Percentiles rank a stretch among this genome's conserved stretches.
phyloP scores from a whole-genome alignment of 2,888 invertebrate species.

The Blera fallax region DNA sequence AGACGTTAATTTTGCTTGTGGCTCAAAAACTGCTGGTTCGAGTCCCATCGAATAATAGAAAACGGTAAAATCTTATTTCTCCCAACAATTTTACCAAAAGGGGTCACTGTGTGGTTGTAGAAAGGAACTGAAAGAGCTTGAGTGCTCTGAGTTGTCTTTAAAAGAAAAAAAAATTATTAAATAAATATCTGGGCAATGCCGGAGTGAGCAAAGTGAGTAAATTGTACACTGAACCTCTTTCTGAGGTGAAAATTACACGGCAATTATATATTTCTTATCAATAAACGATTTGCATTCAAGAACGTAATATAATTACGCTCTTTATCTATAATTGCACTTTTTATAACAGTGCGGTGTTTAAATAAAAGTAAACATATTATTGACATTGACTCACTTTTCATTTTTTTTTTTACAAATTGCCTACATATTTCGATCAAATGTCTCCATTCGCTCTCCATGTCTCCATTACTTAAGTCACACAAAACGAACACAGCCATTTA shows the following conservation, averaged over 20 bases:
- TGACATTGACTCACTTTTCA: constrained; percentile 60
- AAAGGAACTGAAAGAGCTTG: too few species aligned
- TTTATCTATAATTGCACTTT: constrained; percentile 38
- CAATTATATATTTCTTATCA: constrained; percentile 36
- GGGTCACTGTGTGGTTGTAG: too few species aligned
- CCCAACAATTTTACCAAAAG: too few species aligned
- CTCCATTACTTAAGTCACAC: constrained; percentile 13
- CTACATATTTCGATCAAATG: constrained; percentile 3
- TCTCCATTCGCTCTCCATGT: constrained; percentile 33
- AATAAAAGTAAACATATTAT: background rate
- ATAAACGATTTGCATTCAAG: constrained; percentile 26
- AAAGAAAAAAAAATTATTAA: too few species aligned
- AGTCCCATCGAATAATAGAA: too few species aligned
- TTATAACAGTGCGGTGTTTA: background rate
- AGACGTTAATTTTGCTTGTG: too few species aligned
- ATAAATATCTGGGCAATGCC: too few species aligned
- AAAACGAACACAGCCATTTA: constrained; percentile 31
- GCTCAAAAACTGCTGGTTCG: too few species aligned
- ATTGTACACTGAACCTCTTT: constrained; percentile 3
- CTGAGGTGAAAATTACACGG: constrained; percentile 34
- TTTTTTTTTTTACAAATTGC: constrained; percentile 12
- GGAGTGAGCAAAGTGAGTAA: background rate
- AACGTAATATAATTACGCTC: constrained; percentile 10
- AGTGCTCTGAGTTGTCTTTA: too few species aligned
- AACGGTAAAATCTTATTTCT: too few species aligned